A percentile compares a stretch with the other conserved stretches of the same genome.
phyloP scores from a whole-genome alignment of 2,113 vertebrate species.

The Saimiri boliviensis region DNA sequence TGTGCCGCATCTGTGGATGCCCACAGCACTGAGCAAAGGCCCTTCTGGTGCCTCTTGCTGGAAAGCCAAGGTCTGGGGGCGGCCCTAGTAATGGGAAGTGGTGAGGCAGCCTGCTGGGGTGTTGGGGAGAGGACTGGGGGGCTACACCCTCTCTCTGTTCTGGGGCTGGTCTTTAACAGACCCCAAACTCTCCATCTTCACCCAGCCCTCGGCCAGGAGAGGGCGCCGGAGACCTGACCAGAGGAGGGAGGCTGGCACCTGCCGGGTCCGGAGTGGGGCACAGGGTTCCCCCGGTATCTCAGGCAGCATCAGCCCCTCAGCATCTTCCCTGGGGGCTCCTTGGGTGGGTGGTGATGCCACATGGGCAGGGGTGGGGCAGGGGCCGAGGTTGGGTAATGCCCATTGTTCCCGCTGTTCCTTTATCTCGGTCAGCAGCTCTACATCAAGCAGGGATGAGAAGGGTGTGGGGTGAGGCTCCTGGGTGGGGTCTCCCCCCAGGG shows the following conservation, averaged over 20 bases:
- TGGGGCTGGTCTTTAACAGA: background rate
- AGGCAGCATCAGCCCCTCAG: background rate
- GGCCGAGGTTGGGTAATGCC: background rate
- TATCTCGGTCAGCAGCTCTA: background rate
- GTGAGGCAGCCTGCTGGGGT: background rate
- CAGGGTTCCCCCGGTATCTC: background rate
- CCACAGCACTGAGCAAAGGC: background rate
- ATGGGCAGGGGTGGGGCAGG: background rate
- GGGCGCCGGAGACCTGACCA: background rate
- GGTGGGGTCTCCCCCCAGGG: background rate
- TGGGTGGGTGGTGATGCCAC: background rate
- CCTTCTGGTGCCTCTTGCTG: background rate
- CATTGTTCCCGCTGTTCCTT: background rate
- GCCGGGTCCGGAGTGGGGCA: background rate
- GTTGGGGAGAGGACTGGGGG: background rate
- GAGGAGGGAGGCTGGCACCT: background rate
- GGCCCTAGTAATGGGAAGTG: background rate
- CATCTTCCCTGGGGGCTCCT: background rate
- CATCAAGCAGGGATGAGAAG: background rate
- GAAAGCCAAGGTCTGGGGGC: background rate
- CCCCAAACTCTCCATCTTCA: background rate
- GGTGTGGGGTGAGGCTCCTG: background rate
- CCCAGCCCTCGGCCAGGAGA: background rate
- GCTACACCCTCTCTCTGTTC: background rate
- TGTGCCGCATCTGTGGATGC: background rate